Conservation (phyloP, 2,797 vertebrate species). For the Pogonophryne albipinna region DNA sequence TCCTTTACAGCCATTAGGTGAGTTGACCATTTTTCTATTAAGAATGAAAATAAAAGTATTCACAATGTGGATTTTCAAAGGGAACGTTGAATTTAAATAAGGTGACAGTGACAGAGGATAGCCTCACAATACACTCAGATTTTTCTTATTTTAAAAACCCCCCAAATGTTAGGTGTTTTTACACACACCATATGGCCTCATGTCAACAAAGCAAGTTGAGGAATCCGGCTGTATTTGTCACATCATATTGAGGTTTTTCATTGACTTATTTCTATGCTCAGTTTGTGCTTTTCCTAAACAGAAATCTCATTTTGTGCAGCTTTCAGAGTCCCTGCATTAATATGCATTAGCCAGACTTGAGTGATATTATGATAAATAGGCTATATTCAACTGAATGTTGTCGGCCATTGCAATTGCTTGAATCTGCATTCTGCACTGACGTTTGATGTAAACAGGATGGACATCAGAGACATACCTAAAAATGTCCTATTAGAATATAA, state of each 20-base stretch:
- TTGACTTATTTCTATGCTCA: conserved; percentile 2
- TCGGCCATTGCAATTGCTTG: neutral
- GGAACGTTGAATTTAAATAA: too few relatives aligned
- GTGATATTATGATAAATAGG: neutral
- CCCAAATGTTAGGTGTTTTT: too few relatives aligned
- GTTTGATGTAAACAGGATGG: neutral
- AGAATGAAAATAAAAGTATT: too few relatives aligned
- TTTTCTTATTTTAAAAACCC: too few relatives aligned
- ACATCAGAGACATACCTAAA: neutral
- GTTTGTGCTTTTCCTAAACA: conserved; percentile 5
- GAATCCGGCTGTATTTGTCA: neutral
- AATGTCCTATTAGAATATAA: neutral
- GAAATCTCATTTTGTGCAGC: neutral
- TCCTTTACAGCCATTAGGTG: too few relatives aligned
- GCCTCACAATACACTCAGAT: too few relatives aligned
- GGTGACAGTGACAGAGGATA: too few relatives aligned
- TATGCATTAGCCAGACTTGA: neutral
- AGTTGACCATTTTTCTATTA: too few relatives aligned
- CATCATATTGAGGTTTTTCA: neutral
- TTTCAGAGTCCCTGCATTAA: neutral
- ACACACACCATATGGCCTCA: too few relatives aligned
- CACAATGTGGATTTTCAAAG: too few relatives aligned
- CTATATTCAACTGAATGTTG: neutral
- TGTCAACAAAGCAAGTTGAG: too few relatives aligned
- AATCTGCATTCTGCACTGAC: neutral